Base-by-base conservation (phyloP, 2,797 vertebrate species). In the Antrozous pallidus region DNA sequence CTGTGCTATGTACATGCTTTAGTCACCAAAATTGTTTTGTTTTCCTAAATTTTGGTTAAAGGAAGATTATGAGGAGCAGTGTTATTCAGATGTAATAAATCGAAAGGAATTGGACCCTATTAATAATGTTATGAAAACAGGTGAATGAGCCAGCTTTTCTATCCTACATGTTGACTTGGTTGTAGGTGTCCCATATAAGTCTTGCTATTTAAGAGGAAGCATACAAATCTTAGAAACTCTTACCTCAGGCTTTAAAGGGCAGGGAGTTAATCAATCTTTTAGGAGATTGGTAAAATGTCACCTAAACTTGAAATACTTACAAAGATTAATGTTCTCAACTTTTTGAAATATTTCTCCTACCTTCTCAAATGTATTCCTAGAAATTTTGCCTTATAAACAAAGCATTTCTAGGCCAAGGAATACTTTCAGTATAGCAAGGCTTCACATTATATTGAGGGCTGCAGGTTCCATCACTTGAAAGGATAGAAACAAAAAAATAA, bases 251-350 rank as follows among this genome's bases (percentile, higher is more conserved):
- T 96, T 95, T 95, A 89, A 95, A 97, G 70, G 56, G 4, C 67
- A 91, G n/a, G 56, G 85, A 94, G 26, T 81, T 67, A 82, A 87
- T 54, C 56, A 73, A 0, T 40, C 81, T 87, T 83, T 65, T 61
- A 49, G 56, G 73, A 87, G 54, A 49, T n/a, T 56, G 42, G 45
- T 42, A 78, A 58, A 87, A 45, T 77, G 58, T 86, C 58, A 61
- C 45, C 90, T 90, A 94, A 96, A 95, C 95, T 96, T 96, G 97
- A 96, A 98, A 97, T 97, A 95, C 82, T 96, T 20, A 89, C 86
- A 96, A 82, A 75, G 85, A 88, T 24, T 13, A 61, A 70, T 92
- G n/a, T 91, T 93, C 63, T 89, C 63, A 88, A 45, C 47, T 36
- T 54, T 49, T 38, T 88, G 11, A 94, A 84, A 69, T 71, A 47